A percentile compares a stretch with the other conserved stretches of the same genome.
phyloP scores from a whole-genome alignment of 2,888 invertebrate species.

The Latrodectus hesperus region DNA sequence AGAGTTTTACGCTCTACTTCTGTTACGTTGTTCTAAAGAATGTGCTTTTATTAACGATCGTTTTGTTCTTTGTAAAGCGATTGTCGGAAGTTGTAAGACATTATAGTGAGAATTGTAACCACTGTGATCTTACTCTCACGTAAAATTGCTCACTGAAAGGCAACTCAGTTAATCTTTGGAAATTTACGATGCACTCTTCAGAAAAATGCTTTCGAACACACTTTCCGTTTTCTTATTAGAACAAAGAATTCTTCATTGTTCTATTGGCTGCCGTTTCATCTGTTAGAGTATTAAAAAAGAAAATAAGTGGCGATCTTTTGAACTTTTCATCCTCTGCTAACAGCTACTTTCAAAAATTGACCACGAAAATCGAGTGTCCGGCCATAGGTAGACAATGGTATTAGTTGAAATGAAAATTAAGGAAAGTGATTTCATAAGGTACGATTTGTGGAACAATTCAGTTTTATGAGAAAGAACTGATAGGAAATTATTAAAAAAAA shows the following conservation, averaged over 20 bases:
- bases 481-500: too few species aligned
- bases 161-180: slow-evolving; percentile 15
- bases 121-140: slow-evolving; percentile 27
- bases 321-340: slow-evolving; percentile 13
- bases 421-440: slow-evolving; percentile 32
- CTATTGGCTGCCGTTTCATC: slow-evolving; percentile 4
- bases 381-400: slow-evolving; percentile 15
- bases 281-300: slow-evolving; percentile 4
- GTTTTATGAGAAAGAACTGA: neutral
- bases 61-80: slow-evolving; percentile 22
- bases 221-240: neutral
- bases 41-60: slow-evolving; percentile 21
- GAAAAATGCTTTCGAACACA: neutral
- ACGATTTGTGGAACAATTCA: slow-evolving; percentile 28
- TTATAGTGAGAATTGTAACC: slow-evolving; percentile 7
- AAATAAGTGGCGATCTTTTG: slow-evolving; percentile 25
- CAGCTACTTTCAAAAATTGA: slow-evolving; percentile 5
- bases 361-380: slow-evolving; percentile 28
- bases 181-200: slow-evolving; percentile 24
- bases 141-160: slow-evolving; percentile 1
- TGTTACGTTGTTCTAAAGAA: slow-evolving; percentile 17
- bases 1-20: slow-evolving; percentile 47
- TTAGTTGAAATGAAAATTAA: neutral
- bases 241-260: slow-evolving; percentile 23
- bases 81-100: slow-evolving; percentile 20